These are phyloP conservation scores for Lacerta agilis DNA, from an alignment of 2,797 vertebrate genomes.

Conservation along the genomic window DNA sequence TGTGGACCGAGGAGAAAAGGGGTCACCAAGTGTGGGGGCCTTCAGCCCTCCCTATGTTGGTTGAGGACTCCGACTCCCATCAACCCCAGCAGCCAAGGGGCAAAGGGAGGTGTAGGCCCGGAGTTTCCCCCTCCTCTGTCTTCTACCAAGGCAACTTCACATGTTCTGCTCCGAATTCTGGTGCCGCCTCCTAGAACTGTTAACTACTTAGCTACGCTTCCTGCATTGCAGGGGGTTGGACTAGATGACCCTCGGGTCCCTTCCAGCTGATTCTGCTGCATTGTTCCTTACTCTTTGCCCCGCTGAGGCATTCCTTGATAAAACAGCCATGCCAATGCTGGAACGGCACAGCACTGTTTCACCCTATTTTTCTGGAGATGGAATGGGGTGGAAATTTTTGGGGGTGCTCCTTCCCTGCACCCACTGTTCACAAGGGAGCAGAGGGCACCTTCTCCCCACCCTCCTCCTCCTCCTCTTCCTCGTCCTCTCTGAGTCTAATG, in stretches of 20 bases:
- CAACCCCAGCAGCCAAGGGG: not conserved
- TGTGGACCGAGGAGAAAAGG: too few species aligned
- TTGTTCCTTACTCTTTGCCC: not conserved
- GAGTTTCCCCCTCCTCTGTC: too few species aligned
- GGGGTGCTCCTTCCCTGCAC: not conserved
- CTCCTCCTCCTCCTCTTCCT: too few species aligned
- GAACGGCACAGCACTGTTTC: not conserved
- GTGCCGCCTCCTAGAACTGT: not conserved
- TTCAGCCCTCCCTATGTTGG: not conserved
- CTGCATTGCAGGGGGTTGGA: too few species aligned
- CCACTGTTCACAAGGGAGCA: not conserved
- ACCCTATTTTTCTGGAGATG: not conserved
- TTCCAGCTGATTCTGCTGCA: not conserved
- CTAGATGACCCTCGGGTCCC: too few species aligned
- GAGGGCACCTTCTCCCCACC: not conserved
- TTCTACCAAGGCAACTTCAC: not conserved
- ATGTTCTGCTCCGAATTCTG: not conserved
- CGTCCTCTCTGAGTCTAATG: constrained; percentile 12
- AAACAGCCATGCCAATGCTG: not conserved
- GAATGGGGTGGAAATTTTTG: not conserved
- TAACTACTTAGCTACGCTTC: not conserved
- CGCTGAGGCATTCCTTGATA: not conserved
- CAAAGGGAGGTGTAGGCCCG: too few species aligned
- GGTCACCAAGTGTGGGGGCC: too few species aligned
- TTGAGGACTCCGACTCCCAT: not conserved